phyloP scores from a whole-genome alignment of 2,113 vertebrate genomes.

The Pachypanchax playfairii region DNA sequence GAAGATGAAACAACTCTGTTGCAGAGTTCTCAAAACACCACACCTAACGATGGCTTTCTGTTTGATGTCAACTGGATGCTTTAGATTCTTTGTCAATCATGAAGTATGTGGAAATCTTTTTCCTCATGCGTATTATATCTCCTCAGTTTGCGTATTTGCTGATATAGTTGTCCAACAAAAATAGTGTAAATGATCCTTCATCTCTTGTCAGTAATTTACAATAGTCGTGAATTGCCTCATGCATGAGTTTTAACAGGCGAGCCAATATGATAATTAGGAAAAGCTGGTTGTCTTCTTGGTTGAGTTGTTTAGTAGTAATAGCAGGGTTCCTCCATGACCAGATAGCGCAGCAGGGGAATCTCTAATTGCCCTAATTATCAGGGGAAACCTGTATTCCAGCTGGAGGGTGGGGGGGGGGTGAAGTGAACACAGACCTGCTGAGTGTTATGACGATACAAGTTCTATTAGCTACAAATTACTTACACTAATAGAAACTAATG shows the following conservation, averaged over 20 bases:
- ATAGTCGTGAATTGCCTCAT: constrained; percentile 44
- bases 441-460: constrained; percentile 40
- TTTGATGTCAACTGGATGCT: constrained; percentile 47
- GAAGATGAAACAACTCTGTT: constrained; percentile 49
- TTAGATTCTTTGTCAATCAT: constrained; percentile 27
- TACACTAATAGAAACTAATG: constrained; percentile 8
- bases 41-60: constrained; percentile 33
- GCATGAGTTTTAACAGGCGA: constrained; percentile 53
- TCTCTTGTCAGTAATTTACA: constrained; percentile 69
- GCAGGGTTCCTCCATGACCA: constrained; percentile 57
- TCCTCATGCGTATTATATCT: neutral
- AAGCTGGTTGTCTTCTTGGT: constrained; percentile 42
- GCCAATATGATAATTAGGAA: constrained; percentile 75
- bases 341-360: constrained; percentile 61
- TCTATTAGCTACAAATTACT: constrained; percentile 39
- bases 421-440: constrained; percentile 21
- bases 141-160: constrained; percentile 30
- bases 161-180: constrained; percentile 49
- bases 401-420: constrained; percentile 45
- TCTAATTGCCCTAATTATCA: constrained; percentile 74
- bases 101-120: neutral
- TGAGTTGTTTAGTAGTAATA: constrained; percentile 61
- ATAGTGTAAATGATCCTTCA: constrained; percentile 43
- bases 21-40: constrained; percentile 15
- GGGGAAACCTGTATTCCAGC: constrained; percentile 68